A percentile compares a stretch with the other conserved stretches of the same genome.
Evolutionary conservation across 2,113 vertebrate species (phyloP).

Genomic region (Cyanoderma ruficeps): DNA sequence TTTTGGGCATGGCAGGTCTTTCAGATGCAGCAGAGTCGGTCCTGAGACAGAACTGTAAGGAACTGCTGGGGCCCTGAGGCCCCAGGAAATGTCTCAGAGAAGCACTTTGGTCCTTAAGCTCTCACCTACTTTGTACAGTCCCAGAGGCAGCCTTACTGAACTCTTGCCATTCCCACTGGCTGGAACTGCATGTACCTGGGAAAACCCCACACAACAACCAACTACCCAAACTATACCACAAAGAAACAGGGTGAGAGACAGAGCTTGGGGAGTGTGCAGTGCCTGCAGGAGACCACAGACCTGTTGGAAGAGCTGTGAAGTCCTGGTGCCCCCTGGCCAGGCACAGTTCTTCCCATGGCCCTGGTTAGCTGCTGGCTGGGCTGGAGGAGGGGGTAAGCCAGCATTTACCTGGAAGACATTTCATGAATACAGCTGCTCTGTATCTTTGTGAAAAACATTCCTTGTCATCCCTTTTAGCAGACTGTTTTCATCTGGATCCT

Average conservation of each 20-base stretch:
- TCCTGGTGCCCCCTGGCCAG: not conserved
- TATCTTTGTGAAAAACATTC: not conserved
- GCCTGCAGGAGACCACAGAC: not conserved
- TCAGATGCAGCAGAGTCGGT: not conserved
- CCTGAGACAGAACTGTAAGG: not conserved
- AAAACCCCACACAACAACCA: not conserved
- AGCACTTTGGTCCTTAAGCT: not conserved
- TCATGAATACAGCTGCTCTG: not conserved
- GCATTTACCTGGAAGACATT: not conserved
- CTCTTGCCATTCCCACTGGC: not conserved
- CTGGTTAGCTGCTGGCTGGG: not conserved
- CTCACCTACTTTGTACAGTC: not conserved
- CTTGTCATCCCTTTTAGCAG: not conserved
- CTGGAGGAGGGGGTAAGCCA: not conserved
- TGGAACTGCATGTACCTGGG: not conserved
- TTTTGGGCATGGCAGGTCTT: not conserved
- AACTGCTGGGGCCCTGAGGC: not conserved
- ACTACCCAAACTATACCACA: not conserved
- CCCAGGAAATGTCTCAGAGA: not conserved
- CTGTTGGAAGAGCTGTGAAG: fast-evolving
- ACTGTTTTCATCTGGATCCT: not conserved
- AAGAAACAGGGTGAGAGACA: not conserved
- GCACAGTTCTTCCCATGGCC: not conserved
- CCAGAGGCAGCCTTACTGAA: not conserved
- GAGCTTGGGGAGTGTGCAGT: not conserved